Base-by-base conservation (phyloP, 2,797 vertebrate species). In the Champsocephalus gunnari region DNA sequence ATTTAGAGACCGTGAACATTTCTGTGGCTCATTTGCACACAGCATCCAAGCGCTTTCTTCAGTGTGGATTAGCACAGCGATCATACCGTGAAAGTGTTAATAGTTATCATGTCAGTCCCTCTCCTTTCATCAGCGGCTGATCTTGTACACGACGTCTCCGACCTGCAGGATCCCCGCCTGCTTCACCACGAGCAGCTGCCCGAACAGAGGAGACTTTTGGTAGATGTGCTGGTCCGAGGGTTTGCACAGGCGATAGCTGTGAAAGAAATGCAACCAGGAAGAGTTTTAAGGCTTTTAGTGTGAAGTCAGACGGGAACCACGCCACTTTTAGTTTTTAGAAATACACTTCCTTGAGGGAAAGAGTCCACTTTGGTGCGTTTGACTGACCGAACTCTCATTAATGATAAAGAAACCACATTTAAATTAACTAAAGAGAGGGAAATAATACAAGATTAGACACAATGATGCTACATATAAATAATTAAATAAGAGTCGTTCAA, bases 191-290 rank as follows among this genome's bases (percentile, higher is more conserved):
- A 94, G 98, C 87, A 98, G 94, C 71, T 95, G 95, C 16, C 98
- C 98, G 65, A 99, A 96, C 75, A 98, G 79, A 0, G 97, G 98
- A 1, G 91, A 45, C 0, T 91, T 80, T 78, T 96, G 95, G 85
- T 97, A 95, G 47, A 97, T 81, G 19, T 94, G 89, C 80, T 71
- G 94, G 92, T 97, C 93, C 0, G 95, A 93, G 0, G 97, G 96
- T 5, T 97, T 92, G 83, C 96, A 98, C 32, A 93, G 69, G 17
- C 98, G 97, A 85, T 98, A 99, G 85, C 98, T 99, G 93, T 2
- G n/a, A 65, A 64, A 28, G 8, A 38, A 43, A 2, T 0, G 5
- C 12, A 5, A 17, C 13, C 24, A 53, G 28, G 53, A 54, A 17
- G 56, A 59, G 58, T 8, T 44, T 3, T 19, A 14, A 65, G 55